Evolutionary conservation across 2,113 vertebrate species (phyloP).

Genomic region (Hippocampus mohnikei): DNA sequence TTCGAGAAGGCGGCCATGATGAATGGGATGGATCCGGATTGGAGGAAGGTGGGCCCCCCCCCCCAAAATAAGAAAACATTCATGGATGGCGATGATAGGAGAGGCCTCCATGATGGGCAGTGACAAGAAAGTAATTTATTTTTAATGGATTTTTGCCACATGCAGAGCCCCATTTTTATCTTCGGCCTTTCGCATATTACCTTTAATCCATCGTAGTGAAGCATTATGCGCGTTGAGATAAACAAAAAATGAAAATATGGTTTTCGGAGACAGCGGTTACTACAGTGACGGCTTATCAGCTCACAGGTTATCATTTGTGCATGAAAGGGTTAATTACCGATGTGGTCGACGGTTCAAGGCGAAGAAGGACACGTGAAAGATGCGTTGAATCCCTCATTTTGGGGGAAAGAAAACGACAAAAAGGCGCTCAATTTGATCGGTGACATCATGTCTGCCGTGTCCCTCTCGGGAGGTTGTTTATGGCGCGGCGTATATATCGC

Average conservation of each 20-base stretch:
- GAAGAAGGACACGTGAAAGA: too few species aligned
- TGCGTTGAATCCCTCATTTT: not conserved
- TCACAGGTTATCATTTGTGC: too few species aligned
- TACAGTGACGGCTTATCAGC: too few species aligned
- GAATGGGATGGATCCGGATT: slow-evolving; percentile 45
- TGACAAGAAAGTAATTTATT: slow-evolving; percentile 35
- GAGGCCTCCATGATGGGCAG: slow-evolving; percentile 22
- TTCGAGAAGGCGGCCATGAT: slow-evolving; percentile 11
- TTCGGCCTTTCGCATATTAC: slow-evolving; percentile 17
- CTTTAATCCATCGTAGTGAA: slow-evolving; percentile 19
- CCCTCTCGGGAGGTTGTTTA: slow-evolving; percentile 3
- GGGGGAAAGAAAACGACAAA: not conserved
- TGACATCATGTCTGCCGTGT: slow-evolving; percentile 53
- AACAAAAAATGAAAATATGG: not conserved
- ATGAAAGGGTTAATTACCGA: too few species aligned
- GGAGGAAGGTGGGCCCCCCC: slow-evolving; percentile 39
- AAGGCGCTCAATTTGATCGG: not conserved
- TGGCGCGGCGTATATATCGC: not conserved
- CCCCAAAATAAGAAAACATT: slow-evolving; percentile 43
- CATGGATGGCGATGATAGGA: slow-evolving; percentile 19
- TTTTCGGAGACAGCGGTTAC: not conserved
- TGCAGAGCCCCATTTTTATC: slow-evolving; percentile 2
- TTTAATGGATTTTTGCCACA: slow-evolving; percentile 23
- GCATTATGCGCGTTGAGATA: slow-evolving; percentile 39
- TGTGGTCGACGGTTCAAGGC: too few species aligned